A percentile compares a stretch with the other conserved stretches of the same genome.
These are phyloP conservation scores for Pseudomyrmex flavicornis DNA, from an alignment of 1,140 invertebrate species.

Conservation along the genomic window DNA sequence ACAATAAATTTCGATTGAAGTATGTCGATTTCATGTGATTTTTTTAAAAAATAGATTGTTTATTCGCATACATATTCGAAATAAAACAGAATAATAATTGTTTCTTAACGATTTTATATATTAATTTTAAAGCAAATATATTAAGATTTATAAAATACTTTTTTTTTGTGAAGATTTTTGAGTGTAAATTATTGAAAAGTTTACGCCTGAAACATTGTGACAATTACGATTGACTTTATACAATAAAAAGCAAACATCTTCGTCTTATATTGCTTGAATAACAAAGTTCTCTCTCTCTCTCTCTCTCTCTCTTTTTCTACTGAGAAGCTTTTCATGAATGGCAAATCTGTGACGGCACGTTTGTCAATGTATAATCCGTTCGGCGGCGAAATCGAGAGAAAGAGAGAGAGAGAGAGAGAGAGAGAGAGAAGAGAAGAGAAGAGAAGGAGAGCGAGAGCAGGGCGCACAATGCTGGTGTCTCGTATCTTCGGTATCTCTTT, in stretches of 20 bases:
- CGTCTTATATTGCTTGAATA: not conserved
- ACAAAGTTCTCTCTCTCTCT: not conserved
- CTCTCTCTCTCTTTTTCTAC: not conserved
- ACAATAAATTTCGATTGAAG: no score
- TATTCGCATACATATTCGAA: not conserved
- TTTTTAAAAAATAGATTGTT: no score
- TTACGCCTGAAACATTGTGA: not conserved
- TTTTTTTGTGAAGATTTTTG: not conserved
- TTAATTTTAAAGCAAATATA: no score
- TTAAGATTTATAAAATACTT: no score
- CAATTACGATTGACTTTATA: not conserved
- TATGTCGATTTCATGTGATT: no score
- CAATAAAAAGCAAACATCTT: not conserved
- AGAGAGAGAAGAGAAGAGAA: not conserved
- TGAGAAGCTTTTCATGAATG: slow-evolving; percentile 26
- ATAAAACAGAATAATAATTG: not conserved
- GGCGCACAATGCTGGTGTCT: slow-evolving; percentile 67
- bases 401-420: not conserved
- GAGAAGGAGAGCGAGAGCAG: not conserved
- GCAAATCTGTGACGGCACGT: slow-evolving; percentile 29
- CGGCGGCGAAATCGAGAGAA: slow-evolving; percentile 1
- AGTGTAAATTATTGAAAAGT: not conserved
- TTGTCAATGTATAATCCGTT: slow-evolving; percentile 53
- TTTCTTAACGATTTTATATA: not conserved
- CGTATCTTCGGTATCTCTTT: slow-evolving; percentile 81